Conservation (phyloP, 2,797 vertebrate species). For the Sebastes ruberrimus region DNA sequence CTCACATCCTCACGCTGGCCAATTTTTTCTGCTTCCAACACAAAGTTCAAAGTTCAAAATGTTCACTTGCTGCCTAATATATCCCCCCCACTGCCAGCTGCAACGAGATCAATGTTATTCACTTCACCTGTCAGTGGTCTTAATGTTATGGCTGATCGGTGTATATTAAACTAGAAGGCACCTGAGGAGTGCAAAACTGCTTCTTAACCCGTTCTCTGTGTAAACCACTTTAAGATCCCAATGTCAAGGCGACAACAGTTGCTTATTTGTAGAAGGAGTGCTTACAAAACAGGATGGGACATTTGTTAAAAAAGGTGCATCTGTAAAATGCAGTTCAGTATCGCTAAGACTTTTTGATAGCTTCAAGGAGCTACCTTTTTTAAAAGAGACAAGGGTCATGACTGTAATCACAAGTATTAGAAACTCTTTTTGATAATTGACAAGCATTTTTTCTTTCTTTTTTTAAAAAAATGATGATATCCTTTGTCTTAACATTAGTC, state of each 20-base stretch:
- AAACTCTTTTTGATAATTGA: not conserved
- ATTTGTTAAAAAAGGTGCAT: not conserved
- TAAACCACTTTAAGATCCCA: not conserved
- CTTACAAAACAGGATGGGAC: not conserved
- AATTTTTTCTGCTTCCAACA: no score
- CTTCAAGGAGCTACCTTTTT: not conserved
- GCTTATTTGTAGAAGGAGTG: not conserved
- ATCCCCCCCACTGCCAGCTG: no score
- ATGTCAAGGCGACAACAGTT: not conserved
- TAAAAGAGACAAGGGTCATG: not conserved
- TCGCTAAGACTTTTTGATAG: not conserved
- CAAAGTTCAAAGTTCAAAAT: no score
- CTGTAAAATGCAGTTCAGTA: not conserved
- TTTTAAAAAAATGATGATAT: fast-evolving
- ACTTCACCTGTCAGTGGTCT: no score
- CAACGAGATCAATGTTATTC: no score
- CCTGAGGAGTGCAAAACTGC: slow-evolving; percentile 7
- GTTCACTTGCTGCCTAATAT: no score
- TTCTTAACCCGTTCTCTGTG: not conserved
- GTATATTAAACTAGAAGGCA: not conserved
- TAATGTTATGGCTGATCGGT: no score
- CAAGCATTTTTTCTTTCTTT: not conserved
- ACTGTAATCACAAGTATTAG: not conserved
- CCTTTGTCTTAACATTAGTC: not conserved
- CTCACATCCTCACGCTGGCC: no score